These are phyloP conservation scores for Phrynocephalus vlangalii DNA, from an alignment of 2,797 vertebrate species.

Conservation along the genomic window DNA sequence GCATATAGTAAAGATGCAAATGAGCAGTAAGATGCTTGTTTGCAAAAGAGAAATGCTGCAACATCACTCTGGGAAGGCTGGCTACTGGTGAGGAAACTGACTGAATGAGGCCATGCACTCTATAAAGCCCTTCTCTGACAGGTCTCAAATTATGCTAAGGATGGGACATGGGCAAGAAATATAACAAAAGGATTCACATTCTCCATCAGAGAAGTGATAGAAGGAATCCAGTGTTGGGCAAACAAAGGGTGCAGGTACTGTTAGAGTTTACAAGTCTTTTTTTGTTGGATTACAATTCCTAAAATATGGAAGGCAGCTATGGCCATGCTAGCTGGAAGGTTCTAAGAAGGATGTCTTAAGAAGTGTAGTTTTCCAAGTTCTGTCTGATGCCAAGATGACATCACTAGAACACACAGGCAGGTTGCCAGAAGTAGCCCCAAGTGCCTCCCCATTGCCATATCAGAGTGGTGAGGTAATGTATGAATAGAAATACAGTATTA, in stretches of 20 bases:
- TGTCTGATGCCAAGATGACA: too few relatives aligned
- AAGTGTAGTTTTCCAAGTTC: too few relatives aligned
- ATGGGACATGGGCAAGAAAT: neutral
- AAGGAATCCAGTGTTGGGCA: neutral
- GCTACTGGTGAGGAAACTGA: conserved; percentile 16
- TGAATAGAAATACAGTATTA: too few relatives aligned
- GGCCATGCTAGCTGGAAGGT: too few relatives aligned
- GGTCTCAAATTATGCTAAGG: neutral
- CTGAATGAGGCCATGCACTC: conserved; percentile 5
- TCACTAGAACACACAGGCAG: too few relatives aligned
- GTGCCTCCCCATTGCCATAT: too few relatives aligned
- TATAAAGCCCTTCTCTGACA: conserved; percentile 7
- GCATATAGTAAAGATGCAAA: neutral
- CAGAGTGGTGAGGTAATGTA: too few relatives aligned
- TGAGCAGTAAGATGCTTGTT: neutral
- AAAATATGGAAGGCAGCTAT: too few relatives aligned
- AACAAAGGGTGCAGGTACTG: neutral
- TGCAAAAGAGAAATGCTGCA: conserved; percentile 7
- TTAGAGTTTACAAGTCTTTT: too few relatives aligned
- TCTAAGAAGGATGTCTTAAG: too few relatives aligned
- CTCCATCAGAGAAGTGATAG: neutral
- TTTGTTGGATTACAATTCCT: neutral
- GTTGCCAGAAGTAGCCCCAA: too few relatives aligned
- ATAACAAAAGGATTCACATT: neutral
- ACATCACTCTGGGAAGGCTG: neutral